Evolutionary conservation across 2,797 vertebrate genomes (phyloP).

Genomic region (Cyclura pinguis): DNA sequence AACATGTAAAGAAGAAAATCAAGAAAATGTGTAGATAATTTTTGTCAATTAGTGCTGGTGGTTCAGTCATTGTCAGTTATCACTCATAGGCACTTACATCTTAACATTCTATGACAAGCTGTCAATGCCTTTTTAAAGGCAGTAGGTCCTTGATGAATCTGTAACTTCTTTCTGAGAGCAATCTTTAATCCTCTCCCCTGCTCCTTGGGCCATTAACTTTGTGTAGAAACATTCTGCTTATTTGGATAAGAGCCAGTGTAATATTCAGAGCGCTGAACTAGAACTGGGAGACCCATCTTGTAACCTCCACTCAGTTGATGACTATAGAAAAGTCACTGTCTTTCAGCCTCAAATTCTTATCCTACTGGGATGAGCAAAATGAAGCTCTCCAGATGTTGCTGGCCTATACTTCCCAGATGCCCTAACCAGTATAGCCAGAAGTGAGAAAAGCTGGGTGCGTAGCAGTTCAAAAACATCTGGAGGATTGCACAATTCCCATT

Average conservation of each 20-base stretch:
- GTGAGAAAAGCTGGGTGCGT: too few species aligned
- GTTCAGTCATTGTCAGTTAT: constrained; percentile 5
- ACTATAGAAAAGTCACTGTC: not conserved
- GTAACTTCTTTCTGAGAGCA: not conserved
- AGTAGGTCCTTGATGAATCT: not conserved
- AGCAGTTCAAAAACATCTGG: too few species aligned
- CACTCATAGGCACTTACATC: not conserved
- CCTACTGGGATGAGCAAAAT: too few species aligned
- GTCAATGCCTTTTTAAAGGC: not conserved
- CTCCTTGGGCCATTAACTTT: not conserved
- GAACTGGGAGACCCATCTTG: not conserved
- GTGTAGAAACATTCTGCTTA: constrained; percentile 2
- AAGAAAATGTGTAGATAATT: not conserved
- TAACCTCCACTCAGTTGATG: not conserved
- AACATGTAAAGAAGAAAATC: too few species aligned
- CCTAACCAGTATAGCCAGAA: too few species aligned
- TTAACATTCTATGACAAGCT: constrained; percentile 19
- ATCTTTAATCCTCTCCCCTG: not conserved
- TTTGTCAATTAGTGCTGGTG: constrained; percentile 3
- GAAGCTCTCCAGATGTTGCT: too few species aligned
- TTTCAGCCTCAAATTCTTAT: not conserved
- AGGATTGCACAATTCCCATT: too few species aligned
- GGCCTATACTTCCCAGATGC: too few species aligned
- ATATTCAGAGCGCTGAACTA: not conserved
- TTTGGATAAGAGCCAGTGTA: not conserved